phyloP scores from a whole-genome alignment of 2,113 vertebrate genomes.

The Lampris incognitus region DNA sequence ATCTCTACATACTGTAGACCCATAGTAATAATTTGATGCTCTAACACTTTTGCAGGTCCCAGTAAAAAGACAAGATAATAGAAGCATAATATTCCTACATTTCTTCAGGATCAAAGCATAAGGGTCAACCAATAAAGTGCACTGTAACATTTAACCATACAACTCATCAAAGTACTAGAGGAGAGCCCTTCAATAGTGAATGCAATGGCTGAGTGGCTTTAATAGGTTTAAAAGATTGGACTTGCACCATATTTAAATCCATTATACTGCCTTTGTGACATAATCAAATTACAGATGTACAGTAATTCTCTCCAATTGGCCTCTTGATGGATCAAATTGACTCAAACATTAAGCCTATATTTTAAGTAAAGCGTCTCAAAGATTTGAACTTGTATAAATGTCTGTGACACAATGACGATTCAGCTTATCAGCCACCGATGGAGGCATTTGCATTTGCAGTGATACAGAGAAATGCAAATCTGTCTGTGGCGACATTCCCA shows the following conservation, averaged over 20 bases:
- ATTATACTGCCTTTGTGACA: constrained; percentile 12
- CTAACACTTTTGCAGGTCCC: neutral
- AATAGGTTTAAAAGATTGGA: constrained; percentile 65
- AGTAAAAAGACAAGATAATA: neutral
- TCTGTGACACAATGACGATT: too few species aligned
- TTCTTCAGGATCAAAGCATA: neutral
- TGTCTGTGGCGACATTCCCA: too few species aligned
- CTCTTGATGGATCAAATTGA: neutral
- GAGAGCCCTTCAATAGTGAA: constrained; percentile 23
- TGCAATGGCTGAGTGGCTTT: constrained; percentile 33
- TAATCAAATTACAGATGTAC: constrained; percentile 2
- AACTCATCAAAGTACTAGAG: constrained; percentile 5
- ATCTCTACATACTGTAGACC: neutral
- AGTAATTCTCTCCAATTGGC: neutral
- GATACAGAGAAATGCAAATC: too few species aligned
- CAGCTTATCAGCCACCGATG: too few species aligned
- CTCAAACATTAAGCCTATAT: neutral
- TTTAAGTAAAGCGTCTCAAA: too few species aligned
- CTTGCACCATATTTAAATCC: constrained; percentile 45
- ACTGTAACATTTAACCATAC: neutral
- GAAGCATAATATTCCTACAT: neutral
- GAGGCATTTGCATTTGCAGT: too few species aligned
- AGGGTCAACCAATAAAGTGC: neutral
- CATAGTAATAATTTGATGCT: neutral
- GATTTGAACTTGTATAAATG: too few species aligned